Evolutionary conservation across 1,140 invertebrate genomes (phyloP).

Genomic region (Elysia chlorotica): DNA sequence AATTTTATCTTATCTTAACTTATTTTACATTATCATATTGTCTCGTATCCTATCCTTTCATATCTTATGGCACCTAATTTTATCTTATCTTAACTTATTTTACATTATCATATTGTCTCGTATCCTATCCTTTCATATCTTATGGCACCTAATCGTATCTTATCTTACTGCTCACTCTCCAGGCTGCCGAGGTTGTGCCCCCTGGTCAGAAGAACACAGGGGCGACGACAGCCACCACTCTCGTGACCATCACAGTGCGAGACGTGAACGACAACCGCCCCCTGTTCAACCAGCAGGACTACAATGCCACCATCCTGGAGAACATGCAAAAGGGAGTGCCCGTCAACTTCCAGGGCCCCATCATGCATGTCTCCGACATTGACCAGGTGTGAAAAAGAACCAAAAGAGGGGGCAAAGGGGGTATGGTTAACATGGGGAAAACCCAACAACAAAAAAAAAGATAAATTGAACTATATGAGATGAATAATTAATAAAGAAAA

Average conservation of each 20-base stretch:
- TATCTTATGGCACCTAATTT: too few species aligned
- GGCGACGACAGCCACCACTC: conserved; percentile 78
- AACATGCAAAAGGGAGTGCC: conserved; percentile 87
- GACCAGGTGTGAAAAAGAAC: too few species aligned
- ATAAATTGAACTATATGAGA: too few species aligned
- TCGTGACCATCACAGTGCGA: conserved; percentile 89
- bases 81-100: neutral
- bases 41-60: too few species aligned
- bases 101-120: neutral
- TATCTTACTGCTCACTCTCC: neutral
- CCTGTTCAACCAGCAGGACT: conserved; percentile 76
- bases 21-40: too few species aligned
- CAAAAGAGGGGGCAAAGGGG: too few species aligned
- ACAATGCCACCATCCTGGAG: conserved; percentile 88
- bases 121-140: neutral
- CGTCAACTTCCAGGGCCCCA: conserved; percentile 79
- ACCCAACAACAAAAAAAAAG: too few species aligned
- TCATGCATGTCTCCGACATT: conserved; percentile 89
- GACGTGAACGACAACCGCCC: conserved; percentile 95
- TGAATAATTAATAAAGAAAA: too few species aligned
- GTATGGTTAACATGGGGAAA: too few species aligned
- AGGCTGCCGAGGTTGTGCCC: conserved; percentile 38
- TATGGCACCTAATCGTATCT: neutral
- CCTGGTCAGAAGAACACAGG: conserved; percentile 63
- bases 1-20: too few species aligned